phyloP scores from a whole-genome alignment of 2,113 vertebrate species.

The Engystomops pustulosus region DNA sequence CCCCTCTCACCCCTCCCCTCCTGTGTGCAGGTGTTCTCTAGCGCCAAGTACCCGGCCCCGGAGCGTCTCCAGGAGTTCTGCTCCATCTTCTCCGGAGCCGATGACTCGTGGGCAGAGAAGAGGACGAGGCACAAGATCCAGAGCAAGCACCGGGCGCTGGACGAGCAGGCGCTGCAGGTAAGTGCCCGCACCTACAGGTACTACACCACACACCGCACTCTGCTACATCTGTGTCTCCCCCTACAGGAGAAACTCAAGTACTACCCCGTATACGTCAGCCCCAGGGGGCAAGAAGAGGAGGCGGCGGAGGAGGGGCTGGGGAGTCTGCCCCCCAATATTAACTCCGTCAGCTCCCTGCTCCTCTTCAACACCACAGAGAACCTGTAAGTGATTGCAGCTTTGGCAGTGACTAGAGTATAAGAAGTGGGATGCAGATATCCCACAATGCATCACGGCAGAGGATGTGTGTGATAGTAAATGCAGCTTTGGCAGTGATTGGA shows the following conservation, averaged over 20 bases:
- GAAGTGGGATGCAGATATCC: too few relatives aligned
- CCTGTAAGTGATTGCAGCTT: slow-evolving; percentile 77
- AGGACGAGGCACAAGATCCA: slow-evolving; percentile 84
- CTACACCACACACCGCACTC: neutral
- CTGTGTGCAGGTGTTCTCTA: slow-evolving; percentile 88
- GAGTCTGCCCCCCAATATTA: slow-evolving; percentile 92
- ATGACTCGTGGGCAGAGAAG: slow-evolving; percentile 80
- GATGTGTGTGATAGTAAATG: neutral
- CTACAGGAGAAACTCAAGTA: slow-evolving; percentile 91
- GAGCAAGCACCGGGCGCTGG: slow-evolving; percentile 88
- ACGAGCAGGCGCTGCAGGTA: slow-evolving; percentile 90
- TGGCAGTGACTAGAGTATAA: too few relatives aligned
- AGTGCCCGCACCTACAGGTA: too few relatives aligned
- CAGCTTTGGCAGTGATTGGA: neutral
- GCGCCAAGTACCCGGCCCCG: slow-evolving; percentile 94
- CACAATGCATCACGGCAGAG: too few relatives aligned
- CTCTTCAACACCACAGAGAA: slow-evolving; percentile 98
- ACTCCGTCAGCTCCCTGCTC: slow-evolving; percentile 91
- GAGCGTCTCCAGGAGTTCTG: slow-evolving; percentile 88
- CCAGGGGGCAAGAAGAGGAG: slow-evolving; percentile 85
- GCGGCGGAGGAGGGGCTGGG: slow-evolving; percentile 93
- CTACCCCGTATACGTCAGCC: slow-evolving; percentile 86
- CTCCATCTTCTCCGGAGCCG: slow-evolving; percentile 87
- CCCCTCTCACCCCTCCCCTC: too few relatives aligned
- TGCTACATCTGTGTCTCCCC: neutral